Evolutionary conservation across 1,140 invertebrate genomes (phyloP).

Genomic region (Cyphomyrmex costatus): DNA sequence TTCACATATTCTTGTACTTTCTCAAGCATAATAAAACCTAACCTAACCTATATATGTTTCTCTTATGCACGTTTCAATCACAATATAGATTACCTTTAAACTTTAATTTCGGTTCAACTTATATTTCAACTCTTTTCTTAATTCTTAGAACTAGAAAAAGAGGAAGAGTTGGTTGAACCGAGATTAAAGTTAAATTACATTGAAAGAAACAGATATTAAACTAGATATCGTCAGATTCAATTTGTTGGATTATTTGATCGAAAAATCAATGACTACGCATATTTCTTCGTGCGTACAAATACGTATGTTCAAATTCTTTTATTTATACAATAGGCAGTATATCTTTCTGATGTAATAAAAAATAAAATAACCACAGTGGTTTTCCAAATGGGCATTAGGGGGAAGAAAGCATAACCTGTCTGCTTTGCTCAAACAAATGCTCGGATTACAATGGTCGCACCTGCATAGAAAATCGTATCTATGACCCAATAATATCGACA

Average conservation of each 20-base stretch:
- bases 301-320: not conserved
- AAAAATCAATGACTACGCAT: not conserved
- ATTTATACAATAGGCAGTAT: not conserved
- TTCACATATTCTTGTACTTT: not conserved
- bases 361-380: not conserved
- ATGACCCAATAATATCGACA: not conserved
- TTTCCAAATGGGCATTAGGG: not conserved
- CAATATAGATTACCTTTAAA: too few relatives aligned
- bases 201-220: not conserved
- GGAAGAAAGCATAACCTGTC: slow-evolving; percentile 11
- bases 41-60: not conserved
- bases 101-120: too few relatives aligned
- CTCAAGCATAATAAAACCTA: not conserved
- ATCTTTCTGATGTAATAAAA: not conserved
- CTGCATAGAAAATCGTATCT: slow-evolving; percentile 5
- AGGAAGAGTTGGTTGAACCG: too few relatives aligned
- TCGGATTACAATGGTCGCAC: not conserved
- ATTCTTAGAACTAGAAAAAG: too few relatives aligned
- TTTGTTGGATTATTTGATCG: not conserved
- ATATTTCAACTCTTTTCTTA: too few relatives aligned
- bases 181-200: too few relatives aligned
- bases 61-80: not conserved
- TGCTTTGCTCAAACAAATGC: not conserved
- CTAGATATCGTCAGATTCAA: not conserved
- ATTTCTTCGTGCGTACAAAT: not conserved